Evolutionary conservation across 2,888 invertebrate genomes (phyloP), one percentile per base, ranked within the genome.

Genomic region (Nephrocerus scutellatus): DNA sequence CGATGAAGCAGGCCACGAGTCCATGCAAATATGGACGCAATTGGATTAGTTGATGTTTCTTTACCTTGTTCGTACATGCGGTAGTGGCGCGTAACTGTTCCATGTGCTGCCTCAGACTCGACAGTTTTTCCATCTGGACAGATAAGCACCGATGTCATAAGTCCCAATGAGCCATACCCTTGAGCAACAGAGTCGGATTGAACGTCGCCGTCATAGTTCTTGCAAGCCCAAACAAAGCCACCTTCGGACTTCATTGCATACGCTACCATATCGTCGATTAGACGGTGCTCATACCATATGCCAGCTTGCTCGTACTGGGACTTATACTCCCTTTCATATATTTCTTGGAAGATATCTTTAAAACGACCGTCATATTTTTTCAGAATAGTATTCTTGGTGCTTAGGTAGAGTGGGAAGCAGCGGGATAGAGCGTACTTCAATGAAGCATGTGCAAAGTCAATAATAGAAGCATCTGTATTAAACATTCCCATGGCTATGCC

Each of bases 21-120:
- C 98, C 98, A 98, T 2, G 98, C 98, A 70, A 95, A 98, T 59
- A 98, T 97, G 1, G 96, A 97, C 15, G 97, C 97, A 59, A 98
- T 96, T 0, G 97, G 92, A 70, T 98, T 98, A 33, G 97, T 98
- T 20, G 96, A 96, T 0, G 98, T 98, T 71, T 96, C 96, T 67
- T 95, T 87, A 48, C 96, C 96, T 76, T 93, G 78, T 72, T 88
- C 81, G 72, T 95, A 78, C 71, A 83, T 77, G 35, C 89, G 76
- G 69, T 79, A 95, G 65, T 95, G 93, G 41, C 93, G 77, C 1
- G 93, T 95, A 1, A 86, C 95, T 0, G 97, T 97, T 28, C 97
- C 97, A 64, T 98, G 97, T 42, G 97, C 97, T 10, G 97, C 97
- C 72, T 98, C 97, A 1, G 96, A 84, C 69, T 97, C 97, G 1